A percentile compares a stretch with the other conserved stretches of the same genome.
phyloP scores from a whole-genome alignment of 35 echinoderm and acorn worm species.

The Acanthaster planci region DNA sequence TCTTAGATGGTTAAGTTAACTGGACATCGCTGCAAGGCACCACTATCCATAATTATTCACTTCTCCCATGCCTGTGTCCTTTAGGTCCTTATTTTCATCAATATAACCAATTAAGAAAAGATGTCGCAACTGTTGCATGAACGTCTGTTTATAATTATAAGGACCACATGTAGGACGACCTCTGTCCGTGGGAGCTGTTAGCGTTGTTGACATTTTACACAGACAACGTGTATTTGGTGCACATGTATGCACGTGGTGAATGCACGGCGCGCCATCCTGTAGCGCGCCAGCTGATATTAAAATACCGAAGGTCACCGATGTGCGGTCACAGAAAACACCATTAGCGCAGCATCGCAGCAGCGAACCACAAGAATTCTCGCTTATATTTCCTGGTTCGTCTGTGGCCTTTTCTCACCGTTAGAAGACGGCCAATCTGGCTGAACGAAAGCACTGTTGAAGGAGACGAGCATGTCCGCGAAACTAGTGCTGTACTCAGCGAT shows the following conservation, averaged over 20 bases:
- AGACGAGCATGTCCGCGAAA: slow-evolving; percentile 67
- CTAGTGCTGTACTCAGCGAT: slow-evolving; percentile 79
- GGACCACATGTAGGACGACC: background rate
- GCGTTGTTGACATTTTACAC: slow-evolving; percentile 17
- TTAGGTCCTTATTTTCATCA: no score
- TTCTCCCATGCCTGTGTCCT: no score
- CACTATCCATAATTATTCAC: no score
- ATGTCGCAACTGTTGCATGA: no score
- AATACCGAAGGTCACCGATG: no score
- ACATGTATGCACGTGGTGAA: background rate
- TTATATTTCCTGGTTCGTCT: background rate
- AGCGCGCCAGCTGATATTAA: background rate
- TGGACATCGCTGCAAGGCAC: no score
- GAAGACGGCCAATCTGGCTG: background rate
- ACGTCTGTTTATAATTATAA: no score
- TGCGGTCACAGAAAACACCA: no score
- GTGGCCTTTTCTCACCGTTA: background rate
- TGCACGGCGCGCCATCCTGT: background rate
- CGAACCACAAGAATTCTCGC: background rate
- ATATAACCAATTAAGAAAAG: no score
- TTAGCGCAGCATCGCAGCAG: background rate
- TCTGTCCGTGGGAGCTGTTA: background rate
- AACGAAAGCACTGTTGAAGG: background rate
- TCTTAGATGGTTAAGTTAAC: no score
- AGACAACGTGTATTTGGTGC: background rate